Percentiles rank a stretch among this genome's conserved stretches.
Evolutionary conservation across 2,113 vertebrate species (phyloP).

Genomic region (Sula dactylatra): DNA sequence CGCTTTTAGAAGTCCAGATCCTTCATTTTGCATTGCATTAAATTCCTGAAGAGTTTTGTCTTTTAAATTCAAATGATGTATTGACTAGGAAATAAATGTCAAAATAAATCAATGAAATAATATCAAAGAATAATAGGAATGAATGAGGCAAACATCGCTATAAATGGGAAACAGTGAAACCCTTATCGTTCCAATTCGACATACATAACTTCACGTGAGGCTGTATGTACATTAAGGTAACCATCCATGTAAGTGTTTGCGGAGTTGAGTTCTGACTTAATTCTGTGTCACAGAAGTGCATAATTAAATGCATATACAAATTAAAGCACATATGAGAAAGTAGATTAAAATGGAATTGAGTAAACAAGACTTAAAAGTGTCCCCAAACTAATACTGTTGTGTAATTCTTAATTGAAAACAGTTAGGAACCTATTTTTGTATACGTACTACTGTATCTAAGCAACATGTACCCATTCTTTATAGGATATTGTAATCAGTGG

Average conservation of each 20-base stretch:
- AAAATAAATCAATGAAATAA: slow-evolving; percentile 2
- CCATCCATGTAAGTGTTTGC: neutral
- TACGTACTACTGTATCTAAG: neutral
- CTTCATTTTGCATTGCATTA: neutral
- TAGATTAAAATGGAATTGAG: neutral
- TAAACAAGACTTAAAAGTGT: neutral
- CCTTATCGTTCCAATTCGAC: neutral
- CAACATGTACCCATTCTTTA: neutral
- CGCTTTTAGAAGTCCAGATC: neutral
- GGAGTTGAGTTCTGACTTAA: neutral
- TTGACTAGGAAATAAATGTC: slow-evolving; percentile 7
- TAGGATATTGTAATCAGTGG: neutral
- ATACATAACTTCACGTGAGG: neutral
- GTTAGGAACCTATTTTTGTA: neutral
- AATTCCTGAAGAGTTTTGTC: neutral
- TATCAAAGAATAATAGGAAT: neutral
- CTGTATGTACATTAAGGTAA: neutral
- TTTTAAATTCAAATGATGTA: neutral
- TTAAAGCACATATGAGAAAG: neutral
- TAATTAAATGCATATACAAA: neutral
- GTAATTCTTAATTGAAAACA: neutral
- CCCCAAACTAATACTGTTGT: neutral
- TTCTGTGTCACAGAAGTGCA: neutral
- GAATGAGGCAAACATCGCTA: neutral
- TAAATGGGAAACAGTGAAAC: neutral